Conservation (phyloP, 2,888 invertebrate genomes). For the Calephelis perditalis region DNA sequence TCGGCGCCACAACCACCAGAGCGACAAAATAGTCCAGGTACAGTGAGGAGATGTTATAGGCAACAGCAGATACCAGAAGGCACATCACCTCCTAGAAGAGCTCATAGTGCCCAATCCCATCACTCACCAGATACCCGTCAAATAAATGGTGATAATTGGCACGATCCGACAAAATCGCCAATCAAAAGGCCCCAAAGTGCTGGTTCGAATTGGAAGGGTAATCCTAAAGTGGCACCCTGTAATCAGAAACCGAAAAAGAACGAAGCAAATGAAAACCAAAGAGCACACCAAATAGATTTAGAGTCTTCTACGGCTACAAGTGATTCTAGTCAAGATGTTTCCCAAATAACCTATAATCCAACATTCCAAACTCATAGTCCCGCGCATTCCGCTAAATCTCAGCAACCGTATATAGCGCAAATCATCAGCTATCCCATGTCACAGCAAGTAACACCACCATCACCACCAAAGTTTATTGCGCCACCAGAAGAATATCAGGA, state of each 20-base stretch:
- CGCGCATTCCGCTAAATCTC: constrained; percentile 58
- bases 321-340: constrained; percentile 49
- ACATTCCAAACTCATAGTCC: constrained; percentile 76
- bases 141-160: constrained; percentile 62
- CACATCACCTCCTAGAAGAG: constrained; percentile 59
- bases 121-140: constrained; percentile 51
- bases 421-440: constrained; percentile 69
- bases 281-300: constrained; percentile 46
- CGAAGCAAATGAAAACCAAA: constrained; percentile 52
- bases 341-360: constrained; percentile 70
- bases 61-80: constrained; percentile 59
- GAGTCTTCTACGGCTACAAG: constrained; percentile 38
- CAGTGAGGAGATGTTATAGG: constrained; percentile 52
- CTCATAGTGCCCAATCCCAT: constrained; percentile 59
- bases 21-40: constrained; percentile 57
- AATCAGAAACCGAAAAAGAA: constrained; percentile 61
- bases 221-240: constrained; percentile 63
- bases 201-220: constrained; percentile 63
- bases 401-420: constrained; percentile 71
- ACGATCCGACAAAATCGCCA: constrained; percentile 62
- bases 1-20: constrained; percentile 57
- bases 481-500: constrained; percentile 73
- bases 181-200: constrained; percentile 68
- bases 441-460: constrained; percentile 66
- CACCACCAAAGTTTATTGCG: constrained; percentile 66